Evolutionary conservation across 1,140 invertebrate species (phyloP), one percentile per base, ranked within the genome.

Genomic region (Anoplophora glabripennis): DNA sequence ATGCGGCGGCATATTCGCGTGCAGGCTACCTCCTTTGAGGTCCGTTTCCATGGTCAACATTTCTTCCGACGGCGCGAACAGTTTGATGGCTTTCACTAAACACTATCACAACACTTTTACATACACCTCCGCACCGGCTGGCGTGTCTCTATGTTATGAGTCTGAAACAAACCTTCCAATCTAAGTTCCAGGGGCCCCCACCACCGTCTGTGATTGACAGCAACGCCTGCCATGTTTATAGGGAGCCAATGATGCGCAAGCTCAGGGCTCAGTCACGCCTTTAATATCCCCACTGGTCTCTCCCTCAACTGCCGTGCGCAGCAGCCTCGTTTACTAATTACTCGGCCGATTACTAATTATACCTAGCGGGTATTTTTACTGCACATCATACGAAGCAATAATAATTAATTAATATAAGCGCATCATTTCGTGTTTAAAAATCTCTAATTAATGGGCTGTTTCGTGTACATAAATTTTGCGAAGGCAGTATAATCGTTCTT

Each of bases 41-140:
- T 92, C 90, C 76, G 88, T 81, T 82, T 92, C 90, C 89, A 92
- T 90, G 79, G 89, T 92, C 77, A 91, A 80, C 89, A 92, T 91
- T 67, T 86, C 87, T 68, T 71, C 69, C 69, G 70, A 65, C 66
- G 72, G 71, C 64, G 72, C 69, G 66, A 70, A 76, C 73, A 73
- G 72, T 64, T 75, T 75, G 70, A 12, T 64, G 61, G 68, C 44
- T 70, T 73, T 69, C 67, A 65, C 45, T 51, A 61, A 59, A 54
- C 62, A 48, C 56, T 63, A 55, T 57, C 63, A 59, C 59, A 62
- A 61, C 61, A 63, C 42, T 61, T 53, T 59, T 63, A 64, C 57
- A 61, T 54, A 15, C 44, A 69, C 64, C 64, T 71, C 69, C 63
- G 60, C 65, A 60, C 68, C 61, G 38, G 44, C 40, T 68, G 67